Conservation (phyloP, 2,797 vertebrate genomes). For the Eremophila alpestris region DNA sequence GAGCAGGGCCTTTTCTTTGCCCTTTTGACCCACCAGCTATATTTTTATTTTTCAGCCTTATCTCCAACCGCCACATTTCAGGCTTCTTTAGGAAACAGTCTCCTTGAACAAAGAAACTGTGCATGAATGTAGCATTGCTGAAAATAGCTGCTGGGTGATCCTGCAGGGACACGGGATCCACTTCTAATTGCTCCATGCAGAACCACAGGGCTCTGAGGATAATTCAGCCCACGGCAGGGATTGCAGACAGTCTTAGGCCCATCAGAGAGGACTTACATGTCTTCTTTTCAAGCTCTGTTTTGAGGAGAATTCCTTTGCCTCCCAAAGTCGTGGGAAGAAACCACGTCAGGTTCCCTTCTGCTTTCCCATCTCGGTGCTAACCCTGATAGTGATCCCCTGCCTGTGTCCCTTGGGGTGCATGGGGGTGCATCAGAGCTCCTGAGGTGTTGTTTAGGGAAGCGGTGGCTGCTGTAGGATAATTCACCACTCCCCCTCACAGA, state of each 20-base stretch:
- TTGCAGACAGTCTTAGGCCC: background rate
- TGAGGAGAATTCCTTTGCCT: background rate
- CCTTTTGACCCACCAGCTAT: background rate
- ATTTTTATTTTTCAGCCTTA: conserved; percentile 58
- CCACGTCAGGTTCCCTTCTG: background rate
- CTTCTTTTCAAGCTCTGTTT: background rate
- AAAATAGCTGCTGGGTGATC: conserved; percentile 35
- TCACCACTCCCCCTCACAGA: background rate
- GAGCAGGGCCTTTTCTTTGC: background rate
- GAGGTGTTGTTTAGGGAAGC: background rate
- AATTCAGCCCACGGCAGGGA: background rate
- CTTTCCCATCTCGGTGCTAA: background rate
- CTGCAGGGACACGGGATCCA: background rate
- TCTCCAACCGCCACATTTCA: conserved; percentile 26
- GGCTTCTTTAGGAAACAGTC: background rate
- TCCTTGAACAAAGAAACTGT: conserved; percentile 27
- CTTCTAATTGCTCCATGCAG: conserved; percentile 39
- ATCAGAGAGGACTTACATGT: background rate
- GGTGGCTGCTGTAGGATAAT: background rate
- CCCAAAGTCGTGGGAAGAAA: background rate
- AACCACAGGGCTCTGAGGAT: background rate
- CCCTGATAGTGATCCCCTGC: background rate
- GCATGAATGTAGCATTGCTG: background rate
- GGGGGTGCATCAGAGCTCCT: background rate
- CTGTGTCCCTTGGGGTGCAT: background rate